These are phyloP conservation scores for Meloidogyne exigua DNA, from an alignment of 1,140 invertebrate species.

Conservation along the genomic window DNA sequence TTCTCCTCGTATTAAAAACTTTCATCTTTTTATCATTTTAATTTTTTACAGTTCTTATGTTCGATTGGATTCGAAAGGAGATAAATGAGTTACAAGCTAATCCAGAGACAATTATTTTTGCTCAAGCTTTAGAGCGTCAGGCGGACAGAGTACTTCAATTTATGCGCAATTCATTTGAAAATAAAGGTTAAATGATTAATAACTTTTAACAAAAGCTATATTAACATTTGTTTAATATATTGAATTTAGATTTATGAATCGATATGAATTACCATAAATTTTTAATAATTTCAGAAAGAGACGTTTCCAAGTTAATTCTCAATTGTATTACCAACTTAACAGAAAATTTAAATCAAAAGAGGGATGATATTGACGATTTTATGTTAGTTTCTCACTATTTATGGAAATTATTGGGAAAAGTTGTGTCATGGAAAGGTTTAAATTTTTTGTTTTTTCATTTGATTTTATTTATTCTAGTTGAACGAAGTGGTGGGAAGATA, in stretches of 20 bases:
- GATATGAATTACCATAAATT: no score
- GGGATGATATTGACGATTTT: not conserved
- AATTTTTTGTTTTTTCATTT: not conserved
- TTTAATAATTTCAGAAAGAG: not conserved
- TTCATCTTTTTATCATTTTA: not conserved
- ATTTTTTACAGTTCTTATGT: not conserved
- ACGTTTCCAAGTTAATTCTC: not conserved
- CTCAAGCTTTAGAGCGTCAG: not conserved
- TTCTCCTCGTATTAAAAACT: no score
- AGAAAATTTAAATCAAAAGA: not conserved
- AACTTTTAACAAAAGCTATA: no score
- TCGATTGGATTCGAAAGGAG: not conserved
- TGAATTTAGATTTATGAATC: no score
- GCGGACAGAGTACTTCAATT: not conserved
- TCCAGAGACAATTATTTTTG: not conserved
- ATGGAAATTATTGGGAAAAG: constrained; percentile 5
- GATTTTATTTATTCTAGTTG: not conserved
- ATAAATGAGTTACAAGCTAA: not conserved
- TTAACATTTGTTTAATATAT: no score
- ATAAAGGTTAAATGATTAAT: not conserved
- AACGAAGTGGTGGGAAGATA: not conserved
- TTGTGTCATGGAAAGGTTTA: not conserved
- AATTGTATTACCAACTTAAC: not conserved
- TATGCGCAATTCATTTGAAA: not conserved
- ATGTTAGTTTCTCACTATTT: not conserved